A percentile compares a stretch with the other conserved stretches of the same genome.
Evolutionary conservation across 2,113 vertebrate genomes (phyloP).

Genomic region (Triplophysa tibetana): DNA sequence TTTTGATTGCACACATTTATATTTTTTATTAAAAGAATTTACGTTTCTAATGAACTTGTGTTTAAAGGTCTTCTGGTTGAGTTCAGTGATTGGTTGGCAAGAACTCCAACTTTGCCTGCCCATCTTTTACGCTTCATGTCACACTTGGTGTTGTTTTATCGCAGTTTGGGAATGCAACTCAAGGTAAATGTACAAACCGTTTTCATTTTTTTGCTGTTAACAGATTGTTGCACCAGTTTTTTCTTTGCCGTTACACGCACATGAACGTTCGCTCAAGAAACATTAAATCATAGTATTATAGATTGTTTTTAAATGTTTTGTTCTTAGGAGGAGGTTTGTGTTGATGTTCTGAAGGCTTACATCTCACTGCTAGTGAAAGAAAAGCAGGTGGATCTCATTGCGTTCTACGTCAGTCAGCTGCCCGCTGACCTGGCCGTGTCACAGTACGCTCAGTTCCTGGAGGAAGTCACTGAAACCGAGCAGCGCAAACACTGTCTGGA

Average conservation of each 20-base stretch:
- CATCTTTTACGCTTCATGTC: conserved; percentile 90
- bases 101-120: conserved; percentile 80
- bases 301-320: background rate
- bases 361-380: conserved; percentile 81
- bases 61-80: conserved; percentile 87
- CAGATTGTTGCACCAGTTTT: background rate
- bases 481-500: conserved; percentile 86
- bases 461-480: conserved; percentile 85
- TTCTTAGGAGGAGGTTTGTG: conserved; percentile 81
- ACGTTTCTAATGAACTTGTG: background rate
- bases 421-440: conserved; percentile 80
- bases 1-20: background rate
- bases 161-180: conserved; percentile 81
- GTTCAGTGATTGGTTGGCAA: conserved; percentile 87
- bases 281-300: background rate
- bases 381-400: conserved; percentile 85
- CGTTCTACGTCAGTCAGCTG: conserved; percentile 91
- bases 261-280: background rate
- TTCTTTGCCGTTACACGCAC: background rate
- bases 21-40: background rate
- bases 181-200: conserved; percentile 73
- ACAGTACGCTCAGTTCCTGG: conserved; percentile 88
- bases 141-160: conserved; percentile 92
- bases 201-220: background rate
- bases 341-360: conserved; percentile 84